A percentile compares a stretch with the other conserved stretches of the same genome.
These are phyloP conservation scores for Haliaeetus leucogaster DNA, from an alignment of 2,113 vertebrate genomes.

Conservation along the genomic window DNA sequence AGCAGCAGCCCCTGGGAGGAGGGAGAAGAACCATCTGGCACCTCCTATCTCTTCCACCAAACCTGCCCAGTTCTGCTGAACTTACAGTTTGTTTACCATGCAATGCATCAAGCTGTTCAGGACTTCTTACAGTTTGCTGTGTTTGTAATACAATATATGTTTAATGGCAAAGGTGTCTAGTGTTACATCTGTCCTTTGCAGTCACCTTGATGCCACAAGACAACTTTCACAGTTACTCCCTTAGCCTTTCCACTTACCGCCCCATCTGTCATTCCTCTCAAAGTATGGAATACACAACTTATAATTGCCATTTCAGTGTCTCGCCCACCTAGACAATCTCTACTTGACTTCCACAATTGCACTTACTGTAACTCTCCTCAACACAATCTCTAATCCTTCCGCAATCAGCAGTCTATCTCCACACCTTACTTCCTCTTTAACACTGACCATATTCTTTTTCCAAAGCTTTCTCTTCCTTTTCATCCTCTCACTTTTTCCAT, in stretches of 20 bases:
- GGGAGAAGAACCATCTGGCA: not conserved
- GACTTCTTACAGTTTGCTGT: not conserved
- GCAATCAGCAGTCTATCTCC: not conserved
- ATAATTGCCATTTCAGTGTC: not conserved
- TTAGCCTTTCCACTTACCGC: not conserved
- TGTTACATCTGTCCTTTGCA: not conserved
- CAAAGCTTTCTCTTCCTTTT: not conserved
- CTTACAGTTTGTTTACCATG: not conserved
- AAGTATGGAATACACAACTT: not conserved
- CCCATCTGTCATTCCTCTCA: too few species aligned
- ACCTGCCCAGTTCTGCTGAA: not conserved
- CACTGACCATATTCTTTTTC: not conserved
- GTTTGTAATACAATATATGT: not conserved
- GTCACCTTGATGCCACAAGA: not conserved
- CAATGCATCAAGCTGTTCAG: not conserved
- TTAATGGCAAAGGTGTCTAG: not conserved
- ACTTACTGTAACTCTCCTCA: not conserved
- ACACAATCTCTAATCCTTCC: not conserved
- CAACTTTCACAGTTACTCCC: not conserved
- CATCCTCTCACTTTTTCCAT: not conserved
- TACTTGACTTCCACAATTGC: not conserved
- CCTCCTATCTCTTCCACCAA: not conserved
- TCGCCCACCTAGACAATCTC: not conserved
- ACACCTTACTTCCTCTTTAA: not conserved
- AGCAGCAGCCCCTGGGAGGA: not conserved